phyloP scores from a whole-genome alignment of 2,888 invertebrate species.

The Epinotia demarniana region DNA sequence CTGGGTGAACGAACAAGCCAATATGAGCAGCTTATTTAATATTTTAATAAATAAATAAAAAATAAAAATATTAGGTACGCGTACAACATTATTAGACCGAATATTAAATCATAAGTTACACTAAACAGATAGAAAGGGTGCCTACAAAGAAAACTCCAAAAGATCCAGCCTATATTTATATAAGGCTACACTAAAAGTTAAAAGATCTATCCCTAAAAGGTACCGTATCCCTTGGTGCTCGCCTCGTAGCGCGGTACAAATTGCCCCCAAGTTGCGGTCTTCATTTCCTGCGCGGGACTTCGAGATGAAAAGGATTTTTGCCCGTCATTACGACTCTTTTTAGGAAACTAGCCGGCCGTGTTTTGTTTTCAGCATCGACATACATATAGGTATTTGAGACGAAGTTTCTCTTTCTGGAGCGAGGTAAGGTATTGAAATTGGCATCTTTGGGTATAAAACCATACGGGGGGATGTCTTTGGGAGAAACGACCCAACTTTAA shows the following conservation, averaged over 20 bases:
- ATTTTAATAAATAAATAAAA: no score
- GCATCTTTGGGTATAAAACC: background rate
- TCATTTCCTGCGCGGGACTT: conserved; percentile 66
- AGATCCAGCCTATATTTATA: no score
- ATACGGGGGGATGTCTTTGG: background rate
- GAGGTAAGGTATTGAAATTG: background rate
- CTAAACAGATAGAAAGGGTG: no score
- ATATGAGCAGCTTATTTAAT: no score
- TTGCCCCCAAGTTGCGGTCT: conserved; percentile 53
- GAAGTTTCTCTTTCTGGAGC: conserved; percentile 18
- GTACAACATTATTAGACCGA: no score
- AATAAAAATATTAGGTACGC: no score
- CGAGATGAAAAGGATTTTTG: conserved; percentile 46
- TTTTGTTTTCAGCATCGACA: conserved; percentile 43
- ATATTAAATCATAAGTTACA: no score
- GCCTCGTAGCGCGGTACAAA: conserved; percentile 40
- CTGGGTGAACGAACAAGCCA: no score
- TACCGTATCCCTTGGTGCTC: background rate
- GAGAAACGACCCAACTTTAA: background rate
- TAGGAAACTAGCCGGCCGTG: conserved; percentile 38
- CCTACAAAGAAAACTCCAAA: background rate
- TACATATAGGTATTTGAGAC: conserved; percentile 16
- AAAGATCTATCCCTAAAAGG: no score
- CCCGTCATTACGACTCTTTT: conserved; percentile 47
- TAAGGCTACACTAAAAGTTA: background rate